These are phyloP conservation scores for Julus scandinavius DNA, from an alignment of 2,888 invertebrate genomes.

Conservation along the genomic window DNA sequence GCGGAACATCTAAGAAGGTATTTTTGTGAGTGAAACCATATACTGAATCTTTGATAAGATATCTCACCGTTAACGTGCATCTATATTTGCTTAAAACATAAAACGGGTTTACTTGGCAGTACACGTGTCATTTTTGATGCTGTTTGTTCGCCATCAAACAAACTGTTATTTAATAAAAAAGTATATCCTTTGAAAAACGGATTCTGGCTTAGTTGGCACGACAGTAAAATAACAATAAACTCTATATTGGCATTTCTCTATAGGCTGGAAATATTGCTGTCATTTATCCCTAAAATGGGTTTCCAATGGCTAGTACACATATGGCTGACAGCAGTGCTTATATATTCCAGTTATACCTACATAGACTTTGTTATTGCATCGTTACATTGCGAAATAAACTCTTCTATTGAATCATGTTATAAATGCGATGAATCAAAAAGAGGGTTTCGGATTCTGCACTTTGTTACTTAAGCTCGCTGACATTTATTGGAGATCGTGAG, in stretches of 20 bases:
- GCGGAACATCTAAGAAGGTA: not conserved
- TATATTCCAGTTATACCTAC: not conserved
- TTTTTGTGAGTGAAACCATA: not conserved
- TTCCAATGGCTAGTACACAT: slow-evolving; percentile 22
- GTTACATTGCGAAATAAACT: slow-evolving; percentile 29
- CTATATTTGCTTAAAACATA: slow-evolving; percentile 26
- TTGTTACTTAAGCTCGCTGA: slow-evolving; percentile 21
- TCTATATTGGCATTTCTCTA: slow-evolving; percentile 5
- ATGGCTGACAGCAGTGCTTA: not conserved
- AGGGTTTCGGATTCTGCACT: slow-evolving; percentile 35
- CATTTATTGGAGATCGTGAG: slow-evolving; percentile 32
- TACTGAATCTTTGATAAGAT: slow-evolving; percentile 12
- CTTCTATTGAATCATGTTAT: slow-evolving; percentile 34
- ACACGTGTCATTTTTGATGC: not conserved
- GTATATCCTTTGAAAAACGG: not conserved
- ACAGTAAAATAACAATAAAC: slow-evolving; percentile 42
- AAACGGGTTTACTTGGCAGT: not conserved
- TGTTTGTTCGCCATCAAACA: not conserved
- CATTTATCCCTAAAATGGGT: not conserved
- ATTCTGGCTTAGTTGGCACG: not conserved
- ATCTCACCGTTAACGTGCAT: not conserved
- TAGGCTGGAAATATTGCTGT: slow-evolving; percentile 29
- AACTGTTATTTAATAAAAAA: slow-evolving; percentile 14
- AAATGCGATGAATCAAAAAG: slow-evolving; percentile 39
- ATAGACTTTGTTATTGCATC: not conserved